Conservation (phyloP, 2,888 invertebrate species). For the Amphipoea lucens region DNA sequence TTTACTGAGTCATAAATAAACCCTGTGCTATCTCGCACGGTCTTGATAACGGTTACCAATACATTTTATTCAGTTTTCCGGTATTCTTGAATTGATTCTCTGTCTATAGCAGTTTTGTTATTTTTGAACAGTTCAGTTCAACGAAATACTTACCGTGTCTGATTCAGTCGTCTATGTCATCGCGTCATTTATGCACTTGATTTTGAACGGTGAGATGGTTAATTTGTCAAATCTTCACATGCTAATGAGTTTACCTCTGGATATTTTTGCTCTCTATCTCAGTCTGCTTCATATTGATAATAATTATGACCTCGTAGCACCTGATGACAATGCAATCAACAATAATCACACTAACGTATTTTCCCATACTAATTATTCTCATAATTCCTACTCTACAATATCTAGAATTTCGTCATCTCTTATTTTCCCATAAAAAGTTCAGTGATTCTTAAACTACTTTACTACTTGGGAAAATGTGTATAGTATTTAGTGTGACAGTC, state of each 20-base stretch:
- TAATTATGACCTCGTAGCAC: not conserved
- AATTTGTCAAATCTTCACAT: not conserved
- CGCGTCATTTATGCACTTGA: not conserved
- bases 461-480: slow-evolving; percentile 33
- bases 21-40: slow-evolving; percentile 41
- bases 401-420: slow-evolving; percentile 22
- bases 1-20: slow-evolving; percentile 23
- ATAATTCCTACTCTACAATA: not conserved
- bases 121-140: not conserved
- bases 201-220: not conserved
- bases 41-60: slow-evolving; percentile 46
- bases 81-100: slow-evolving; percentile 12
- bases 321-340: slow-evolving; percentile 14
- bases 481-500: slow-evolving; percentile 39
- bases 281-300: not conserved
- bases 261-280: not conserved
- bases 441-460: slow-evolving; percentile 43
- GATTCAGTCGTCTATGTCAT: not conserved
- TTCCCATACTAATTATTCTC: not conserved
- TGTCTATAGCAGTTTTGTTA: slow-evolving; percentile 5
- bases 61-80: slow-evolving; percentile 30
- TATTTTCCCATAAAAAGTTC: slow-evolving; percentile 23
- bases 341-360: not conserved
- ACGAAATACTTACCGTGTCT: slow-evolving; percentile 7
- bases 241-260: too few species aligned